Evolutionary conservation across 2,113 vertebrate species (phyloP).

Genomic region (Oreotragus oreotragus): DNA sequence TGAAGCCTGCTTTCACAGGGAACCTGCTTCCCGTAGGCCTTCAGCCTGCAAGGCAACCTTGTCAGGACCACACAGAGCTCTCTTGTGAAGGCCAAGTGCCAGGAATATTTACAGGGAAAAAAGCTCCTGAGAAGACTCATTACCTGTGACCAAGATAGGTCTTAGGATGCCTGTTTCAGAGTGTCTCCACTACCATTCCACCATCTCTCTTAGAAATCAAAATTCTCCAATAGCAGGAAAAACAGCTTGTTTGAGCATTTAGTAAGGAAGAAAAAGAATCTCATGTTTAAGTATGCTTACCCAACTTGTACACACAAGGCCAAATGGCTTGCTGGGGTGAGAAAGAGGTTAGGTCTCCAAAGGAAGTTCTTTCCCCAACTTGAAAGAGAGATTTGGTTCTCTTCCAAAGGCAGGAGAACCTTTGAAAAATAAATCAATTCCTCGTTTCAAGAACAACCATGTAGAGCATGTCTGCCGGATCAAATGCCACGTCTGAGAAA

Average conservation of each 20-base stretch:
- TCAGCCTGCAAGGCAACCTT: neutral
- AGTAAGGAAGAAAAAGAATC: neutral
- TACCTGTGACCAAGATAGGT: neutral
- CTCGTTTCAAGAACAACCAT: constrained; percentile 59
- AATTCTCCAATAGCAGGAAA: neutral
- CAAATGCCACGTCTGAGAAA: constrained; percentile 55
- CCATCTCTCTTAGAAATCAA: neutral
- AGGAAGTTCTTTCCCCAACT: constrained; percentile 50
- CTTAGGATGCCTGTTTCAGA: neutral
- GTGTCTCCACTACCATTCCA: neutral
- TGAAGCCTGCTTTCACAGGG: neutral
- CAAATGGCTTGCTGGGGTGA: constrained; percentile 34
- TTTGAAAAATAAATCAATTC: constrained; percentile 71
- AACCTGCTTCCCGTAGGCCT: neutral
- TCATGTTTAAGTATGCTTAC: neutral
- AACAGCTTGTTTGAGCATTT: neutral
- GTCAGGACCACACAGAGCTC: constrained; percentile 51
- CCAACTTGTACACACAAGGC: neutral
- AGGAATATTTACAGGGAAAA: constrained; percentile 40
- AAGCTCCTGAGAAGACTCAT: neutral
- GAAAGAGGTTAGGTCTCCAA: constrained; percentile 51
- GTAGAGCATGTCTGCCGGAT: constrained; percentile 18
- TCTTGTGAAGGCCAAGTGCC: neutral
- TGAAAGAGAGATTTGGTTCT: constrained; percentile 63
- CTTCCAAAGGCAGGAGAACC: constrained; percentile 62